Evolutionary conservation across 2,113 vertebrate genomes (phyloP), one percentile per base, ranked within the genome.

Genomic region (Paraplagusia blochii): DNA sequence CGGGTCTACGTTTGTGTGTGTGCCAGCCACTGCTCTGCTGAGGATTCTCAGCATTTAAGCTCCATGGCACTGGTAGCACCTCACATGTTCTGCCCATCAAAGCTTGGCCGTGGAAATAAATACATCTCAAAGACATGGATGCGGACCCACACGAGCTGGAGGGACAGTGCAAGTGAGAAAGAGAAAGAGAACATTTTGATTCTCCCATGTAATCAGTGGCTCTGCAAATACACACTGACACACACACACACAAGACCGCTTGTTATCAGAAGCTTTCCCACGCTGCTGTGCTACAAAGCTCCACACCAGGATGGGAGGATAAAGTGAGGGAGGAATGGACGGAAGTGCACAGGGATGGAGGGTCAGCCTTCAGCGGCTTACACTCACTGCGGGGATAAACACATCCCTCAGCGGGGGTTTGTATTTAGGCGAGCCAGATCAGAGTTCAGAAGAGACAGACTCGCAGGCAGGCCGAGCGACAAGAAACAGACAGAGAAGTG

Each of bases 251-350:
- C 81, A 83, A 76, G 66, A 79, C 58, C 52, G 70, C 82, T 79
- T 84, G 77, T 82, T 81, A 88, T 87, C 80, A 67, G 84, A 72
- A 73, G 70, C 81, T 88, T 89, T 89, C 88, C 87, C 88, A 89
- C 85, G 82, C 85, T 87, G 81, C 79, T 58, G 63, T 61, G 77
- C 35, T 74, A 81, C 83, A 88, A 84, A 87, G 80, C 76, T 80
- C 68, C 79, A 82, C 80, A 69, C 82, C 76, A 74, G 82, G 81
- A 87, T 53, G 66, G 76, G 70, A 79, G 74, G 82, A 84, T 75
- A 79, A 76, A 56, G 77, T 59, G 40, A 83, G 67, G 82, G 76
- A 83, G 79, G 76, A 70, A 76, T 80, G 74, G 77, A 80, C 46
- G 59, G 73, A 81, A 79, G 69, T 62, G 72, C 68, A 80, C 69